A percentile compares a stretch with the other conserved stretches of the same genome.
Conservation (phyloP, 1,140 invertebrate genomes). For the Drosophila parvula region DNA sequence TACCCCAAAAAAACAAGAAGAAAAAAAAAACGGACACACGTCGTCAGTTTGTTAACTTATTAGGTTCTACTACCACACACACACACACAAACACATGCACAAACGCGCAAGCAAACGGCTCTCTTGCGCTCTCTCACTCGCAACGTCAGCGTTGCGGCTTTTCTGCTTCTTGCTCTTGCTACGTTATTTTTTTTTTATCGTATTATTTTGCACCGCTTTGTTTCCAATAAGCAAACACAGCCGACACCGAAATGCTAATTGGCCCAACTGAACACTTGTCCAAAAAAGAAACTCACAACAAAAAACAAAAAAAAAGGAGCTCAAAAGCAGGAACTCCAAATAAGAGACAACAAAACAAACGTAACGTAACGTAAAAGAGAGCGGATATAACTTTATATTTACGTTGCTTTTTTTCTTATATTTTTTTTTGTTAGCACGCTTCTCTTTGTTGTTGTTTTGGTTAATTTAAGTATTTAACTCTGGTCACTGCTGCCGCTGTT, state of each 20-base stretch:
- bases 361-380: conserved; percentile 32
- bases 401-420: conserved; percentile 37
- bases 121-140: conserved; percentile 25
- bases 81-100: neutral
- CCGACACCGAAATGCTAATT: conserved; percentile 63
- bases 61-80: conserved; percentile 61
- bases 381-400: conserved; percentile 35
- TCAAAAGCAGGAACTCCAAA: conserved; percentile 3
- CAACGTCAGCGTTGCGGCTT: conserved; percentile 75
- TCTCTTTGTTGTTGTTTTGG: conserved; percentile 28
- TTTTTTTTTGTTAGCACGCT: conserved; percentile 14
- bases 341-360: conserved; percentile 29
- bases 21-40: conserved; percentile 54
- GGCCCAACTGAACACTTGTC: conserved; percentile 48
- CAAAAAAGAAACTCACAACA: conserved; percentile 27
- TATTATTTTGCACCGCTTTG: conserved; percentile 71
- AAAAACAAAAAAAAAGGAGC: conserved; percentile 18
- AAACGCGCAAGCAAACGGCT: conserved; percentile 18
- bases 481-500: conserved; percentile 23
- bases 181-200: conserved; percentile 43
- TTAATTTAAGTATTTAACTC: conserved; percentile 4
- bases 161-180: conserved; percentile 71
- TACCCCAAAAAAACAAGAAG: conserved; percentile 18
- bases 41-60: conserved; percentile 76
- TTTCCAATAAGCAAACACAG: conserved; percentile 58